Evolutionary conservation across 2,113 vertebrate genomes (phyloP).

Genomic region (Epinephelus cyanopodus): DNA sequence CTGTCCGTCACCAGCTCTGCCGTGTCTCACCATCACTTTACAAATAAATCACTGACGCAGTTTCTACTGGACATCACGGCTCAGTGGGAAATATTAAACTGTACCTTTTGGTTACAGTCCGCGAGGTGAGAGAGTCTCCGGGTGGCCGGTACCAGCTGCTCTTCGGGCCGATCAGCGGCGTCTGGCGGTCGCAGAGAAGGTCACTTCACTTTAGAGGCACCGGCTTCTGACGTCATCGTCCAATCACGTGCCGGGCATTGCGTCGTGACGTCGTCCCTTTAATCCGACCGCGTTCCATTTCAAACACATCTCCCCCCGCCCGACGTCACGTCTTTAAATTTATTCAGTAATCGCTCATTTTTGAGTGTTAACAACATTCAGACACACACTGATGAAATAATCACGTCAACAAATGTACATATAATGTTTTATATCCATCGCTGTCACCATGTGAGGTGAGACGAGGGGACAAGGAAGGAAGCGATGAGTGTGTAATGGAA

Average conservation of each 20-base stretch:
- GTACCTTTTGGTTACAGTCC: conserved; percentile 46
- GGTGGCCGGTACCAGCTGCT: accelerated
- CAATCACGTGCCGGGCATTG: conserved; percentile 41
- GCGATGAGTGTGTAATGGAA: not conserved
- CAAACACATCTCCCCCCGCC: accelerated
- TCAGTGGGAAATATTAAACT: accelerated
- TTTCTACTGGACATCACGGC: accelerated
- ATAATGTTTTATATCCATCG: accelerated
- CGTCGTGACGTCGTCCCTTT: not conserved
- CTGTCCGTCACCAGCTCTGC: too few relatives aligned
- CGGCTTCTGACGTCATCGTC: conserved; percentile 68
- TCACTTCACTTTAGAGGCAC: conserved; percentile 69
- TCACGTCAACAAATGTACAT: accelerated
- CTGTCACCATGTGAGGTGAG: not conserved
- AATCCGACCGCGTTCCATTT: not conserved
- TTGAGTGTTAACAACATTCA: too few relatives aligned
- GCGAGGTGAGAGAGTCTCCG: not conserved
- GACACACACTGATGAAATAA: accelerated
- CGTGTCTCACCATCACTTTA: not conserved
- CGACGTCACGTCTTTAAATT: accelerated
- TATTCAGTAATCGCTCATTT: accelerated
- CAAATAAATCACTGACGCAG: accelerated
- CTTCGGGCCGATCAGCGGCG: not conserved
- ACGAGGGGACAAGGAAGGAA: not conserved
- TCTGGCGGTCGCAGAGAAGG: conserved; percentile 70